A percentile compares a stretch with the other conserved stretches of the same genome.
Evolutionary conservation across 2,888 invertebrate genomes (phyloP).

Genomic region (Rhingia campestris): DNA sequence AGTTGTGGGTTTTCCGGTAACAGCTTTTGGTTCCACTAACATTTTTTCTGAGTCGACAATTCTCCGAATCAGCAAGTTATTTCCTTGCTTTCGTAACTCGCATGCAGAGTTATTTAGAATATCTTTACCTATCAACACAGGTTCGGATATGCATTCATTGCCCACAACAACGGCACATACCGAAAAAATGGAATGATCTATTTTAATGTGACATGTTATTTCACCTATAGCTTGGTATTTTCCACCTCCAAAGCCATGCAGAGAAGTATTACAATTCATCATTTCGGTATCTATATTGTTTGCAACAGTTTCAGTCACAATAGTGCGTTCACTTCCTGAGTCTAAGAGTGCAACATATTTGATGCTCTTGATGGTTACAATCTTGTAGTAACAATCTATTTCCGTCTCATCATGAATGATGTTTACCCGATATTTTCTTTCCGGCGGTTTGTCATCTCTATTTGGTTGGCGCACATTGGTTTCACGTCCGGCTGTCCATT

Average conservation of each 20-base stretch:
- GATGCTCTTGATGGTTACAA: constrained; percentile 12
- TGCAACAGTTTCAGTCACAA: constrained; percentile 11
- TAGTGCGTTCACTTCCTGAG: constrained; percentile 29
- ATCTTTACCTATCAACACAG: constrained; percentile 28
- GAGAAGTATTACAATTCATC: neutral
- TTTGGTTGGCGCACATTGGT: neutral
- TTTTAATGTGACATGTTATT: neutral
- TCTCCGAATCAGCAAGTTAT: constrained; percentile 3
- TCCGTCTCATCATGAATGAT: constrained; percentile 5
- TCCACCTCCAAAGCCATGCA: constrained; percentile 37
- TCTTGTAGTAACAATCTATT: constrained; percentile 32
- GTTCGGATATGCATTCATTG: constrained; percentile 1
- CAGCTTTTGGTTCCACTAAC: too few relatives aligned
- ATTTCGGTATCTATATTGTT: neutral
- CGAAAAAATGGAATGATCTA: constrained; percentile 17
- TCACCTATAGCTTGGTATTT: constrained; percentile 13
- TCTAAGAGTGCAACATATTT: constrained; percentile 13
- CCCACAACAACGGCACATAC: constrained; percentile 11
- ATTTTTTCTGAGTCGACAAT: neutral
- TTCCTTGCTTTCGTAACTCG: neutral
- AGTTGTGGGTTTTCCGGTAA: too few relatives aligned
- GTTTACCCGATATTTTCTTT: constrained; percentile 5
- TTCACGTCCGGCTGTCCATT: neutral
- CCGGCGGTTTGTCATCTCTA: constrained; percentile 6
- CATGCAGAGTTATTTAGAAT: constrained; percentile 18